These are phyloP conservation scores for Damaliscus lunatus DNA, from an alignment of 2,113 vertebrate genomes.

Conservation along the genomic window DNA sequence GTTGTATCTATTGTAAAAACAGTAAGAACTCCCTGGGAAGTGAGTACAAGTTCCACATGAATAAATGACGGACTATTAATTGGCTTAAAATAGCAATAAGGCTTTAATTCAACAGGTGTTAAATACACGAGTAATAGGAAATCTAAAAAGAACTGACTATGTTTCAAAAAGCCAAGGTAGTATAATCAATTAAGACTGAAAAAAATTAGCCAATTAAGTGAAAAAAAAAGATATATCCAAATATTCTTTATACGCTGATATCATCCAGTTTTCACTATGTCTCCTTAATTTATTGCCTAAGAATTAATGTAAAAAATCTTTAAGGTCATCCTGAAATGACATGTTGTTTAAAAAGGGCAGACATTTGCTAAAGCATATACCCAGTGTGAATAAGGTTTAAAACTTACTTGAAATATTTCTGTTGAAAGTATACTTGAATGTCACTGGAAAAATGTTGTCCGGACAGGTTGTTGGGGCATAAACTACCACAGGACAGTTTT, in stretches of 20 bases:
- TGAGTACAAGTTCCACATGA: not conserved
- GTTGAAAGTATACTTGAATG: not conserved
- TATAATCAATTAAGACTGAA: not conserved
- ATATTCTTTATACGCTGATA: not conserved
- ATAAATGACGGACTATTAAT: not conserved
- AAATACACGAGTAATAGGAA: constrained; percentile 1
- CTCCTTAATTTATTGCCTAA: not conserved
- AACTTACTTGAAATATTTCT: not conserved
- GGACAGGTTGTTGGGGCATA: not conserved
- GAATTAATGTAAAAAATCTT: not conserved
- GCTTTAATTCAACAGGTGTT: not conserved
- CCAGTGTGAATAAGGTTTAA: not conserved
- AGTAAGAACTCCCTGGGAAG: not conserved
- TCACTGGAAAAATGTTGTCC: not conserved
- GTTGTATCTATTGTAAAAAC: not conserved
- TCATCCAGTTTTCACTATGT: not conserved
- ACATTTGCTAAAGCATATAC: not conserved
- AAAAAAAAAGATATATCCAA: not conserved
- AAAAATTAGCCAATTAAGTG: not conserved
- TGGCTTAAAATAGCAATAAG: not conserved
- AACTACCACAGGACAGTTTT: not conserved
- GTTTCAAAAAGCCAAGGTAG: not conserved
- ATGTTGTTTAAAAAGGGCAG: not conserved
- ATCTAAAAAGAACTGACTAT: not conserved
- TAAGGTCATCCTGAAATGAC: not conserved